Base-by-base conservation (phyloP, 2,888 invertebrate species). In the Brachynemurus nebulosus region DNA sequence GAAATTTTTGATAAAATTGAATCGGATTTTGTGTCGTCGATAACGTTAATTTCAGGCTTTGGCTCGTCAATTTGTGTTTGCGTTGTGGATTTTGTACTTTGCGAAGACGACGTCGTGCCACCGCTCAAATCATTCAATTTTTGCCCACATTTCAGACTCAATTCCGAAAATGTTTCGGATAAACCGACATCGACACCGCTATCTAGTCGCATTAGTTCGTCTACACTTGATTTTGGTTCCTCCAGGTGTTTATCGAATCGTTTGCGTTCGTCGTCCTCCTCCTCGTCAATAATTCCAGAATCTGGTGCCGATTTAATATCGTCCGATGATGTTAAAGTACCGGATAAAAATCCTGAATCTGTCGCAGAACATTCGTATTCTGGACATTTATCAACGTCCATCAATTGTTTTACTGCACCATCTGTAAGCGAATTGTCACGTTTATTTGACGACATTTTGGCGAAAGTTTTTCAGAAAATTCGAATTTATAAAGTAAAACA, bases 91-190 rank as follows among this genome's bases (percentile, higher is more conserved):
- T n/a, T n/a, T n/a, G n/a, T n/a, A n/a, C n/a, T n/a, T n/a, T n/a
- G n/a, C n/a, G n/a, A n/a, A n/a, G n/a, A n/a, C n/a, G n/a, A n/a
- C n/a, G n/a, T n/a, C n/a, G n/a, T n/a, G n/a, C n/a, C n/a, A n/a
- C n/a, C 37, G 12, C 37, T 37, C 8, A 37, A 20, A 20, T 37
- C n/a, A 20, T 37, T 37, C 12, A 37, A 19, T n/a, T 37, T 18
- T 18, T 18, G 16, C 9, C 37, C 20, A 19, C 37, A 9, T 37
- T 11, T 18, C 19, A 37, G 37, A 6, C 37, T 20, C 18, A 37
- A 20, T 8, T 20, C 20, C 3, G 37, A 37, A 17, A 37, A 20
- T 9, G 16, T 14, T 7, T 18, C 20, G 12, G 37, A 20, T 11
- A 37, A 9, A 8, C 33, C 20, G 2, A 37, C 2, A 20, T 4